Base-by-base conservation (phyloP, 2,797 vertebrate species). In the Gambusia yucatana region DNA sequence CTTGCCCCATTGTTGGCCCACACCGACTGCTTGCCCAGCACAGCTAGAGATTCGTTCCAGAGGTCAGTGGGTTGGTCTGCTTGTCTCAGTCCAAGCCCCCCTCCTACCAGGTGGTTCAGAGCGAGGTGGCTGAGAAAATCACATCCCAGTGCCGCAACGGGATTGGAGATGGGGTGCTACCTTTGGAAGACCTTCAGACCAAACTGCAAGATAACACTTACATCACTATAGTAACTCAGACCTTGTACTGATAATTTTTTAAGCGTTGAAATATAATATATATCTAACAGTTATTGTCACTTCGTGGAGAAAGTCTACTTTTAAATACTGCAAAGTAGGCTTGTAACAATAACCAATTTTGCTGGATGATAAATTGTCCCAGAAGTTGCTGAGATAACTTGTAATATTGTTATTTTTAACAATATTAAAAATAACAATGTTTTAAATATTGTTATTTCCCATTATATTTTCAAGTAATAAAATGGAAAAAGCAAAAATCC, bases 221-320 rank as follows among this genome's bases (percentile, higher is more conserved):
- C 94, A 93, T 95, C 88, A 91, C 93, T 90, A 92, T 85, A 89
- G 94, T 90, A 89, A 93, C 91, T 94, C 91, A 93, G 82, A 91
- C 70, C 76, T 73, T 14, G 73, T 87, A 85, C 85, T 92, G 85
- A 83, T 22, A 87, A 93, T 93, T 79, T 82, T 85, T 83, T 85
- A 65, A 36, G 61, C 33, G 39, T 63, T 65, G 17, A 39, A 39
- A 65, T 65, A 36, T 17, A 8, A 36, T 22, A 20, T 36, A 39
- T 39, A 17, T 41, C n/a, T 5, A 46, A 75, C 8, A 17, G 17
- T 8, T 6, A 41, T 22, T 59, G 4, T 50, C 22, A 57, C 5
- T 61, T 39, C 6, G 4, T 44, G 39, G 16, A 6, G 6, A 63
- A 63, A 36, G 14, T 28, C 33, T 63, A 8, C 61, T 65, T 63